A percentile compares a stretch with the other conserved stretches of the same genome.
Evolutionary conservation across 1,140 invertebrate genomes (phyloP).

Genomic region (Papilio polytes): DNA sequence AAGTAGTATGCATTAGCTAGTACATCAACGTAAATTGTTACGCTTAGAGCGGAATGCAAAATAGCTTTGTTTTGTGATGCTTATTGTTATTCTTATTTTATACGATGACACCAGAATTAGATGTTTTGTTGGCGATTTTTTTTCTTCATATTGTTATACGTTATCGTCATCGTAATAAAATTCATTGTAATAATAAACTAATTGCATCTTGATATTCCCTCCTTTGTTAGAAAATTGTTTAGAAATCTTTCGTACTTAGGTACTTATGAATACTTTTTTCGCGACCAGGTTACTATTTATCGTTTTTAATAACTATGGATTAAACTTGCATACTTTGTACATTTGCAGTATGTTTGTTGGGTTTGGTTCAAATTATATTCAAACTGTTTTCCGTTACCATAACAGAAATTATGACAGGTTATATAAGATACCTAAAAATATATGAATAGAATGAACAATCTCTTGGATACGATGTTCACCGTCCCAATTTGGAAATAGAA

Average conservation of each 20-base stretch:
- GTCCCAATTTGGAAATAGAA: neutral
- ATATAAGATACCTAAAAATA: neutral
- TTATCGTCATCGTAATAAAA: conserved; percentile 10
- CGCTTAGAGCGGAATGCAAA: conserved; percentile 12
- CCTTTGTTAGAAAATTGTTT: neutral
- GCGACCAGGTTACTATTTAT: neutral
- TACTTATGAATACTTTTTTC: neutral
- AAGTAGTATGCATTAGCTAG: neutral
- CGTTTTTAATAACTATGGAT: neutral
- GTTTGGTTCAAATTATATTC: no score
- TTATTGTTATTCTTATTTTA: conserved; percentile 29
- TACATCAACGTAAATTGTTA: neutral
- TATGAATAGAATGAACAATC: neutral
- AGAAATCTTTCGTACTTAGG: neutral
- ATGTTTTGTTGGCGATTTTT: conserved; percentile 17
- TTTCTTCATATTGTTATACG: conserved; percentile 6
- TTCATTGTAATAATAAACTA: conserved; percentile 2
- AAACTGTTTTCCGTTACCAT: no score
- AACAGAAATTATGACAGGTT: neutral
- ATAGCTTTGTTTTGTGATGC: conserved; percentile 26
- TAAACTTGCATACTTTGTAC: neutral
- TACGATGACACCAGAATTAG: conserved; percentile 18
- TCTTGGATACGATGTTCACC: neutral
- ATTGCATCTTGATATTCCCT: neutral
- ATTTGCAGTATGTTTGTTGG: neutral